Evolutionary conservation across 2,888 invertebrate genomes (phyloP), one percentile per base, ranked within the genome.

Genomic region (Stenolophus ochropezus): DNA sequence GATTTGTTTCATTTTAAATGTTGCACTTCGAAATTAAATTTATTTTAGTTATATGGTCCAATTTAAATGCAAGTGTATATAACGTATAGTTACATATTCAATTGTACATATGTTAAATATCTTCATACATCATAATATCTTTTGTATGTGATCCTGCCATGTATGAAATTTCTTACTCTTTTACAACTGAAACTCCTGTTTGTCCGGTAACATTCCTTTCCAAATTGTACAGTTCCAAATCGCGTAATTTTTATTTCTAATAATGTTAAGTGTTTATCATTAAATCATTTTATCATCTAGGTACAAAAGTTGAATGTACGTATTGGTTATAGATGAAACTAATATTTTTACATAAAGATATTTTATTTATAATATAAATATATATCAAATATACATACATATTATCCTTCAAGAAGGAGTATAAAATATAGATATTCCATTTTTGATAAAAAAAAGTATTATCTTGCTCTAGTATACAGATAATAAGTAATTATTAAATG

Each of bases 381-480:
- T 56, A 56, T 21, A 20, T 56, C 21, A 56, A 53, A 56, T 56
- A 42, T 42, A 42, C 33, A 42, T 56, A 21, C 56, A 61, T 61
- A 25, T 21, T 61, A 4, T 61, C 23, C 21, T n/a, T 61, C 23
- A 25, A 61, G 25, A 61, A 25, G 23, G 23, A 58, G 23, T n/a
- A 58, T 16, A 11, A 61, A 2, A 61, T 23, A 25, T 61, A 61
- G 61, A 25, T 61, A 61, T 25, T 61, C 6, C 3, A 23, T 25
- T 61, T 61, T 61, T 61, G 23, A 61, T 61, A 61, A 25, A 61
- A 61, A 61, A 18, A 61, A 25, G 18, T 56, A 42, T 61, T 61
- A n/a, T 61, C 25, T 14, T 61, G 20, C 20, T 56, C 21, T 56
- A 56, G 56, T 56, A 56, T 25, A 61, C 23, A 42, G 33, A 42